Conservation (phyloP, 1,140 invertebrate species). For the Cherax destructor region DNA sequence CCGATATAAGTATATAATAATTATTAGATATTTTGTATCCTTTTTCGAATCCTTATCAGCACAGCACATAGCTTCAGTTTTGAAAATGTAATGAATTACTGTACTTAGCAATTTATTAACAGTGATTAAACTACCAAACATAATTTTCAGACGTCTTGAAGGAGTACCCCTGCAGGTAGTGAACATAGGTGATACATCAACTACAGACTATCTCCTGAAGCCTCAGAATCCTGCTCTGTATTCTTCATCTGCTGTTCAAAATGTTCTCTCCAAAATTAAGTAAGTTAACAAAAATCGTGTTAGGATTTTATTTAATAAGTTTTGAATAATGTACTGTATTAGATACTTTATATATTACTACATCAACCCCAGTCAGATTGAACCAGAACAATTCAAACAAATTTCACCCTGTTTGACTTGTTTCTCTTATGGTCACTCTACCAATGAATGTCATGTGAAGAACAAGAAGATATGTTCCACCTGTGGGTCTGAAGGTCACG, state of each 20-base stretch:
- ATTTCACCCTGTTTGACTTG: no score
- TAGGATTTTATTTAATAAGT: no score
- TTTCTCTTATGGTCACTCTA: no score
- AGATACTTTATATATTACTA: no score
- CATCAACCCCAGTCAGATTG: no score
- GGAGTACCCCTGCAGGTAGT: constrained; percentile 47
- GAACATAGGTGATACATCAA: constrained; percentile 56
- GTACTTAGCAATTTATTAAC: neutral
- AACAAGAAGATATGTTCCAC: no score
- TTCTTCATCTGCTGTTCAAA: constrained; percentile 18
- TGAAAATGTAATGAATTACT: neutral
- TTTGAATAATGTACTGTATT: no score
- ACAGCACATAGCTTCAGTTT: neutral
- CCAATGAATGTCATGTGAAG: no score
- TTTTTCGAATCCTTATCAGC: neutral
- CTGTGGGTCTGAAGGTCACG: no score
- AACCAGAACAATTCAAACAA: no score
- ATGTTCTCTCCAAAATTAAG: constrained; percentile 20
- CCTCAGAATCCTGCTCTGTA: constrained; percentile 44
- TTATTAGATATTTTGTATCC: neutral
- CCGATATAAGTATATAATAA: no score
- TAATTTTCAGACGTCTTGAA: constrained; percentile 36
- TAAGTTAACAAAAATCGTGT: neutral
- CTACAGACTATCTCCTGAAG: constrained; percentile 38
- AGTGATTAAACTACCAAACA: neutral